phyloP scores from a whole-genome alignment of 2,888 invertebrate genomes.

The Sinhomidia bicolor region DNA sequence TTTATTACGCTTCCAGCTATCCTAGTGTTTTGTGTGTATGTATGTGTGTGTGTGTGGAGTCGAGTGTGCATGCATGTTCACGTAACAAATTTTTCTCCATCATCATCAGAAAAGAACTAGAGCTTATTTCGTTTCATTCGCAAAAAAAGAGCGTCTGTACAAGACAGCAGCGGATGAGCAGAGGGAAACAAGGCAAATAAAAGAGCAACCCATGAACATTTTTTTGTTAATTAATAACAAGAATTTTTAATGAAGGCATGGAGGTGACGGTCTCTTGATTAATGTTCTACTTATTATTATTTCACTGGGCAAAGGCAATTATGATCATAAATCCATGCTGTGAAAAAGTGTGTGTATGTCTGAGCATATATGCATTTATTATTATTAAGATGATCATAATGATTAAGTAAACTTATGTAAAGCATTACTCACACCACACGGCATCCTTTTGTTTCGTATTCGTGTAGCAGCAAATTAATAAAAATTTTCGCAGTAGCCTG shows the following conservation, averaged over 20 bases:
- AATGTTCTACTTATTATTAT: slow-evolving; percentile 66
- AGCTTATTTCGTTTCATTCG: slow-evolving; percentile 26
- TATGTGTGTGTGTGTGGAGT: background rate
- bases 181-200: slow-evolving; percentile 56
- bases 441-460: slow-evolving; percentile 37
- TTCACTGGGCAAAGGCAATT: slow-evolving; percentile 52
- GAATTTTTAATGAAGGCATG: slow-evolving; percentile 72
- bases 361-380: background rate
- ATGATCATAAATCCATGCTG: slow-evolving; percentile 49
- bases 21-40: background rate
- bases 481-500: slow-evolving; percentile 31
- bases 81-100: slow-evolving; percentile 5
- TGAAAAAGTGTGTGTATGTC: slow-evolving; percentile 37
- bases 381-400: slow-evolving; percentile 23
- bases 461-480: slow-evolving; percentile 30
- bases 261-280: slow-evolving; percentile 71
- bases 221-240: slow-evolving; percentile 68
- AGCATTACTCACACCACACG: slow-evolving; percentile 42
- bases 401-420: slow-evolving; percentile 29
- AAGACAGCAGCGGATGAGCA: slow-evolving; percentile 63
- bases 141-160: slow-evolving; percentile 35
- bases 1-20: slow-evolving; percentile 20
- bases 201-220: slow-evolving; percentile 42
- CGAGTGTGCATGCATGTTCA: background rate
- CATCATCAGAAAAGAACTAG: slow-evolving; percentile 29